These are phyloP conservation scores for Brenthis ino DNA, from an alignment of 2,888 invertebrate species.

Conservation along the genomic window DNA sequence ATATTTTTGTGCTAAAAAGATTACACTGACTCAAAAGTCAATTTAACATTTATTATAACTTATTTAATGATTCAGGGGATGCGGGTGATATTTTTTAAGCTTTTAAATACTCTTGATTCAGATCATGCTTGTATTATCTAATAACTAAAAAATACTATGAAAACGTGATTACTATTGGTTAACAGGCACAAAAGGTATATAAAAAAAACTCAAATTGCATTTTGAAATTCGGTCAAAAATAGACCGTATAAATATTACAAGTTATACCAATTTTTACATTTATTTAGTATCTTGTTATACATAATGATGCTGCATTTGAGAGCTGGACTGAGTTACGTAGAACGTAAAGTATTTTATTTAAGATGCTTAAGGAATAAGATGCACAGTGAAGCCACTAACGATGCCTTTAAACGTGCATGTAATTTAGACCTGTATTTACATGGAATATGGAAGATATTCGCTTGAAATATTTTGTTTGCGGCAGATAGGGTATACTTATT, in stretches of 20 bases:
- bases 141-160: too few relatives aligned
- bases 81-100: too few relatives aligned
- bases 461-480: conserved; percentile 3
- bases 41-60: too few relatives aligned
- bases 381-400: conserved; percentile 2
- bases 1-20: too few relatives aligned
- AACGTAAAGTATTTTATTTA: conserved; percentile 34
- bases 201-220: too few relatives aligned
- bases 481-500: conserved; percentile 13
- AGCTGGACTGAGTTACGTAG: conserved; percentile 22
- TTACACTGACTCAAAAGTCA: too few relatives aligned
- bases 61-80: too few relatives aligned
- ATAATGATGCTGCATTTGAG: conserved; percentile 24
- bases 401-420: background rate
- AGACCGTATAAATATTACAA: background rate
- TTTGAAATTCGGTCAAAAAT: too few relatives aligned
- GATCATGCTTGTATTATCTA: too few relatives aligned
- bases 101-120: too few relatives aligned
- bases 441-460: conserved; percentile 17
- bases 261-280: conserved; percentile 8
- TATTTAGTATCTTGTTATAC: conserved; percentile 22
- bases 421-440: conserved; percentile 2
- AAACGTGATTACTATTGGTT: too few relatives aligned
- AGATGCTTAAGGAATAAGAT: conserved; percentile 30
- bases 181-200: too few relatives aligned